Conservation (phyloP, 2,113 vertebrate genomes). For the Porphyrio hochstetteri region DNA sequence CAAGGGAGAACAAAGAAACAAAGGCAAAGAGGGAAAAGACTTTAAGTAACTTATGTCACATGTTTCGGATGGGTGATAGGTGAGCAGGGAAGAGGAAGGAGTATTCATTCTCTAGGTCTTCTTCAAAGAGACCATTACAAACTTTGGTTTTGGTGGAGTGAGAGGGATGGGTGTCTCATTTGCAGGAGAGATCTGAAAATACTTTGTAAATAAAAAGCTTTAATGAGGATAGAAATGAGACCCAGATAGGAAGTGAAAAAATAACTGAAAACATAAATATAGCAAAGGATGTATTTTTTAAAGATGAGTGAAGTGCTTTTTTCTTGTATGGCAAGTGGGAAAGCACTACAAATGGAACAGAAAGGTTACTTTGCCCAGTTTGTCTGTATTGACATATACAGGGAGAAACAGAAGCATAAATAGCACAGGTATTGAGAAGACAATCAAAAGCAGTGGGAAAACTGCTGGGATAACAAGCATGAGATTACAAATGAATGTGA, state of each 20-base stretch:
- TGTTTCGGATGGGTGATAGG: neutral
- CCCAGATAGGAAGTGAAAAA: neutral
- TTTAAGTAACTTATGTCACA: neutral
- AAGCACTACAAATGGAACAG: neutral
- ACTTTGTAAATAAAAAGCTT: neutral
- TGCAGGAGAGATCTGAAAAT: neutral
- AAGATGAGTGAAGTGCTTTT: neutral
- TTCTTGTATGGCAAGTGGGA: neutral
- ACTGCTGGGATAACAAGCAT: neutral
- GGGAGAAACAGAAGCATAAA: neutral
- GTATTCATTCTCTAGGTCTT: neutral
- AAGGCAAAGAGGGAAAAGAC: neutral
- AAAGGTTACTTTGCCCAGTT: neutral
- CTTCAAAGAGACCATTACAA: neutral
- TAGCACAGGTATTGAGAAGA: neutral
- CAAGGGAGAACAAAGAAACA: neutral
- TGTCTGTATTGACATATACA: neutral
- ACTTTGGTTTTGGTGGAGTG: neutral
- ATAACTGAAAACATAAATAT: neutral
- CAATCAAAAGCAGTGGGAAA: neutral
- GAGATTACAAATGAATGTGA: neutral
- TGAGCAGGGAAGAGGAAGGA: neutral
- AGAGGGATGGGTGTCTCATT: neutral
- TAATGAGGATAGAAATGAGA: neutral
- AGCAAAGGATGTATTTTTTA: neutral